Conservation (phyloP, 2,888 invertebrate genomes). For the Leucophenga maculata region DNA sequence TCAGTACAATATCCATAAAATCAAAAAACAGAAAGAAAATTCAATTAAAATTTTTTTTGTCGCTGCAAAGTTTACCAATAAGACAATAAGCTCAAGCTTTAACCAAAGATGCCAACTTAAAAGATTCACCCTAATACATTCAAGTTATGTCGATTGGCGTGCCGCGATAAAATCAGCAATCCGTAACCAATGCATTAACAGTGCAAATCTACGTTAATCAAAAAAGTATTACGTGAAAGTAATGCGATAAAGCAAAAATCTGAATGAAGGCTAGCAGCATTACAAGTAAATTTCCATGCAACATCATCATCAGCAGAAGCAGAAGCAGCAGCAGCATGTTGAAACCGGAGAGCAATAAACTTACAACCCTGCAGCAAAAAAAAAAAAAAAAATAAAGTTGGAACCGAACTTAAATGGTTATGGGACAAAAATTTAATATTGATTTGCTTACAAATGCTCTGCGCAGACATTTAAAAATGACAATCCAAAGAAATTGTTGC, state of each 20-base stretch:
- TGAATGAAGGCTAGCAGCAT: neutral
- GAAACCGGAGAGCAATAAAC: conserved; percentile 10
- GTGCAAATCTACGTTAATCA: conserved; percentile 13
- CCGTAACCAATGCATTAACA: no score
- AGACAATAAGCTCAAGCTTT: no score
- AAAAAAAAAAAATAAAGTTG: neutral
- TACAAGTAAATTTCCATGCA: conserved; percentile 20
- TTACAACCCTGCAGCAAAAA: neutral
- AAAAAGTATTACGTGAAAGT: conserved; percentile 9
- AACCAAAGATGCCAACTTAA: no score
- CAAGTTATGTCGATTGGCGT: no score
- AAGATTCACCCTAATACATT: no score
- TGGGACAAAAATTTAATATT: conserved; percentile 13
- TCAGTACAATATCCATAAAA: no score
- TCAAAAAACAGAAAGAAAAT: no score
- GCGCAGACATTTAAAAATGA: neutral
- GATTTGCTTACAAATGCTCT: conserved; percentile 7
- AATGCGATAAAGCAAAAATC: conserved; percentile 18
- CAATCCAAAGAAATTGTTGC: conserved; percentile 3
- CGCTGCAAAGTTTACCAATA: no score
- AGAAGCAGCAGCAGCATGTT: neutral
- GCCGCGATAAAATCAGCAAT: no score
- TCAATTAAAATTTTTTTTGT: no score
- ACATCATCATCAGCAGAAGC: conserved; percentile 1
- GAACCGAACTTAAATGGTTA: conserved; percentile 6